Evolutionary conservation across 1,140 invertebrate species (phyloP), one percentile per base, ranked within the genome.

Genomic region (Lethrus apterus): DNA sequence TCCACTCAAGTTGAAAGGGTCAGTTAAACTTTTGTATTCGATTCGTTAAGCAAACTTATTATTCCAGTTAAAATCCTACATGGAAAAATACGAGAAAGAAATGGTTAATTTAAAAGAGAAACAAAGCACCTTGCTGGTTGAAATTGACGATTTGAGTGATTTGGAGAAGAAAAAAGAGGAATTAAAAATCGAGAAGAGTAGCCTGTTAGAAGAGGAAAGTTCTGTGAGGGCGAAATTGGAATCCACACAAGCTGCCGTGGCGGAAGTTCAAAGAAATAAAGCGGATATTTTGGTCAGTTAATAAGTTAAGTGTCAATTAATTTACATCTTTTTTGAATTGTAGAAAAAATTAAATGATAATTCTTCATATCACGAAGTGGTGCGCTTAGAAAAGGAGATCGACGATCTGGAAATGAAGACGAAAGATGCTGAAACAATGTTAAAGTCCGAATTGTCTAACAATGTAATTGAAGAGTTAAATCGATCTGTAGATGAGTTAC

Each of bases 301-400:
- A 46, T 20, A n/a, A 36, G 1, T 21, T n/a, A 32, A 50, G 26
- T 18, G 30, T 17, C 11, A 18, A 30, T 38, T 29, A 2, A 42
- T 26, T 2, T 7, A 42, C 11, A 29, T 26, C 29, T 10, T 42
- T 29, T 42, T 17, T 23, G 26, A 24, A 24, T 47, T 32, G 30
- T 41, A 52, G 51, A 30, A 29, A 45, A 29, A 36, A 8, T 46
- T 54, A 18, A 44, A 50, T 32, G 46, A 47, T 13, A 54, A 54
- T 24, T 36, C 49, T 4, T 38, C 45, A 19, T 54, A 51, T 24
- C 44, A 46, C 23, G 48, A 50, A 33, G 48, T 51, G n/a, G 38
- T 50, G 44, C 44, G 47, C 31, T 23, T 54, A 8, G 48, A 54
- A 33, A 54, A 51, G 19, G 15, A 45, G 11, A 54, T 54, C 18